Base-by-base conservation (phyloP, 2,888 invertebrate species). In the Thumatha senex region DNA sequence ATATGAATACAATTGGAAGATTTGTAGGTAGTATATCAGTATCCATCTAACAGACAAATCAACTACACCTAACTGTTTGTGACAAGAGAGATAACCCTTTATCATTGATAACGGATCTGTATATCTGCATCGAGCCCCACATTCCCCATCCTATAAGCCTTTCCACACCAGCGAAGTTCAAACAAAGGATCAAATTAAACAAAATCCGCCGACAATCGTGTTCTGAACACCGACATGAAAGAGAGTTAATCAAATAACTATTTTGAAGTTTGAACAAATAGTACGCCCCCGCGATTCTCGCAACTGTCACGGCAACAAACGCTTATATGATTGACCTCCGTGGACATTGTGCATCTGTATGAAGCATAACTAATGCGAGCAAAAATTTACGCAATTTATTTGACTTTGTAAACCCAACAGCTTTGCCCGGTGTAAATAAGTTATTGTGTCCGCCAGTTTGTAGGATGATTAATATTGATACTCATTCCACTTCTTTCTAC, bases 101-200 rank as follows among this genome's bases (percentile, higher is more conserved):
- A 40, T 52, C 7, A 62, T 77, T 70, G 85, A 86, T 84, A 84
- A 68, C 69, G 62, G 74, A 82, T 84, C 86, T 79, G 74, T 72
- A 80, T 76, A 78, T 82, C 83, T 81, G 72, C 46, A 78, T 76
- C 73, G 70, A 72, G 53, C 60, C 60, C 64, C 59, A 61, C 52
- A 58, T 52, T 65, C 65, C 68, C 72, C 67, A 67, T 58, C 70
- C 76, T 70, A 75, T 84, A 80, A 83, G 82, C 87, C 83, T 83
- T 84, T 87, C 80, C 86, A 87, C 88, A 84, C 84, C 83, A 84
- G 78, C 80, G 83, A 64, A 63, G 72, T 71, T 85, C 89, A 89
- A 89, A 90, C 90, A 90, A 91, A 88, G 87, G 88, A 80, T 80
- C 84, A 83, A 90, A 88, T 90, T 89, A 88, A 88, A 89, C 89